Conservation (phyloP, 2,888 invertebrate genomes). For the Hypsopygia costalis region DNA sequence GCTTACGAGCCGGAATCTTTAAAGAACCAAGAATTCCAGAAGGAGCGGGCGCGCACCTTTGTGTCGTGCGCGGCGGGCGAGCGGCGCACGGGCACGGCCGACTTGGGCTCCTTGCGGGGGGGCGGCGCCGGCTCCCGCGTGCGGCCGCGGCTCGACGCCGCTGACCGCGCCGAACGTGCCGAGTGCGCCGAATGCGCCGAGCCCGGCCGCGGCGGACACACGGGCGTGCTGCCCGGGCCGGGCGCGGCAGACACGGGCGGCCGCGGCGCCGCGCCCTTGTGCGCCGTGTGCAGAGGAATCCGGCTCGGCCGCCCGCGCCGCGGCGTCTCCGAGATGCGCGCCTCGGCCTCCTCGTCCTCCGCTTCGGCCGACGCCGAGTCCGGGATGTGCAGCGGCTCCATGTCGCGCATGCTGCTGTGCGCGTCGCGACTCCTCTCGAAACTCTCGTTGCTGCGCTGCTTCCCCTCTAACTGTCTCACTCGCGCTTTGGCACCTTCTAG, state of each 20-base stretch:
- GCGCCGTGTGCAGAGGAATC: slow-evolving; percentile 83
- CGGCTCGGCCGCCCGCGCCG: slow-evolving; percentile 77
- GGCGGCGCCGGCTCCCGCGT: slow-evolving; percentile 38
- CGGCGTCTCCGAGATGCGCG: slow-evolving; percentile 79
- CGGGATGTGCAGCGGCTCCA: slow-evolving; percentile 66
- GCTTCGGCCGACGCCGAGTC: slow-evolving; percentile 45
- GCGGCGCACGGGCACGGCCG: slow-evolving; percentile 57
- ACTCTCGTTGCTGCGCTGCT: slow-evolving; percentile 35
- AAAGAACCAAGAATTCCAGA: slow-evolving; percentile 82
- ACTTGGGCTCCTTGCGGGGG: slow-evolving; percentile 55
- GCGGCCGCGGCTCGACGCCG: slow-evolving; percentile 41
- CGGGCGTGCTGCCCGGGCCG: slow-evolving; percentile 54
- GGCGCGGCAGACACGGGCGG: slow-evolving; percentile 65
- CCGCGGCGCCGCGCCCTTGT: slow-evolving; percentile 79
- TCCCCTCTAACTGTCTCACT: slow-evolving; percentile 85
- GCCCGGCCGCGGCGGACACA: slow-evolving; percentile 54
- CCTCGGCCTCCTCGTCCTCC: slow-evolving; percentile 75
- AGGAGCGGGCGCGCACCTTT: slow-evolving; percentile 87
- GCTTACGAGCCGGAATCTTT: slow-evolving; percentile 25
- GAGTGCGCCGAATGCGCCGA: slow-evolving; percentile 39
- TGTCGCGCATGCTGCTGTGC: slow-evolving; percentile 65
- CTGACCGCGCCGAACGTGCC: slow-evolving; percentile 39
- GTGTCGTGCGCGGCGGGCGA: slow-evolving; percentile 62
- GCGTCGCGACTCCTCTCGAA: slow-evolving; percentile 28
- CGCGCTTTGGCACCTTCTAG: slow-evolving; percentile 90